phyloP scores from a whole-genome alignment of 1,140 invertebrate species.

The Cydia strobilella region DNA sequence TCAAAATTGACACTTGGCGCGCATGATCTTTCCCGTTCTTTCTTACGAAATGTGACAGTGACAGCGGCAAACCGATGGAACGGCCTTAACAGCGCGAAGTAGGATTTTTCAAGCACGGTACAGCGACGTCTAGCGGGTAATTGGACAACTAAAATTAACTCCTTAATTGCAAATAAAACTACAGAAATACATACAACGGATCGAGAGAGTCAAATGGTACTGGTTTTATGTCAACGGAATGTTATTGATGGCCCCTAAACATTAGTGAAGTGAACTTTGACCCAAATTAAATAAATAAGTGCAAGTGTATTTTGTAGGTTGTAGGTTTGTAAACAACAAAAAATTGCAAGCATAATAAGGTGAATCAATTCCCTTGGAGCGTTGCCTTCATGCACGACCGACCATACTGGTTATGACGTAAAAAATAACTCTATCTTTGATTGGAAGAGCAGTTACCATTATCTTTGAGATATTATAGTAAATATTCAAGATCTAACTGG shows the following conservation, averaged over 20 bases:
- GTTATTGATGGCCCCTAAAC: background rate
- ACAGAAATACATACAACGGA: too few species aligned
- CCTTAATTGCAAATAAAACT: too few species aligned
- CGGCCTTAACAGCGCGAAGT: too few species aligned
- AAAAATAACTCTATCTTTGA: conserved; percentile 29
- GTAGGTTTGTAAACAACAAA: conserved; percentile 22
- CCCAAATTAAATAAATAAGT: background rate
- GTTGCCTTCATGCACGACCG: conserved; percentile 28
- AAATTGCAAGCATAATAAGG: conserved; percentile 20
- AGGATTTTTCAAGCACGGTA: too few species aligned
- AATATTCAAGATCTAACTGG: background rate
- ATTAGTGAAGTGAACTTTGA: background rate
- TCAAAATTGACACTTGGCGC: too few species aligned
- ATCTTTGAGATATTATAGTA: background rate
- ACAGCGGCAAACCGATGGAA: too few species aligned
- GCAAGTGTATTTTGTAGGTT: background rate
- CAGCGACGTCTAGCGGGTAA: too few species aligned
- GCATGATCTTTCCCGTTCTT: too few species aligned
- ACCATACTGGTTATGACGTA: conserved; percentile 31
- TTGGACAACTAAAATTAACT: too few species aligned
- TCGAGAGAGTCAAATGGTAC: too few species aligned
- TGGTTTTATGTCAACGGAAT: background rate
- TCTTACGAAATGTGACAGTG: too few species aligned
- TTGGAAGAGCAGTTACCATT: background rate
- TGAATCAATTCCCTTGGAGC: conserved; percentile 26